These are phyloP conservation scores for Onychomys torridus DNA, from an alignment of 2,797 vertebrate species.

Conservation along the genomic window DNA sequence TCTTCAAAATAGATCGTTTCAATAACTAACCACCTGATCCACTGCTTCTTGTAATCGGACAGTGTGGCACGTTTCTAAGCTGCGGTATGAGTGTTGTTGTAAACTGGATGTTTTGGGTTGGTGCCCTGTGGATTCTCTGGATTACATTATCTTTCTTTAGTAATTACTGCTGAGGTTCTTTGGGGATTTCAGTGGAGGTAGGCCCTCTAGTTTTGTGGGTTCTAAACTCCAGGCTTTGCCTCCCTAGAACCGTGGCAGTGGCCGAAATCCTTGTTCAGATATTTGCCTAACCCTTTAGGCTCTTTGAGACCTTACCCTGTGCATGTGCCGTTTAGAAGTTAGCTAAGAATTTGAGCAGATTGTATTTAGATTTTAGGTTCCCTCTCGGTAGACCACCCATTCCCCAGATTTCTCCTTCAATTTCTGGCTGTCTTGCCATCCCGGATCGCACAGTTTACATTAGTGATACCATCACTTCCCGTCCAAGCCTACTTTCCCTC, in stretches of 20 bases:
- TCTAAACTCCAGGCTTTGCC: background rate
- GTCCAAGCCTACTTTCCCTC: background rate
- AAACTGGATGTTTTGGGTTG: background rate
- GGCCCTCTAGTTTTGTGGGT: background rate
- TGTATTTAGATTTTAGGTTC: background rate
- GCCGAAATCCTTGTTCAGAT: background rate
- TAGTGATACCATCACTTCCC: background rate
- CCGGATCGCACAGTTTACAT: background rate
- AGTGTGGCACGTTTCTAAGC: conserved; percentile 14
- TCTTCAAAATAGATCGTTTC: background rate
- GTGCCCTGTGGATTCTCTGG: background rate
- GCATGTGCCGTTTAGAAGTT: background rate
- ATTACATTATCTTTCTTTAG: background rate
- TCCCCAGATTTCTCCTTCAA: background rate
- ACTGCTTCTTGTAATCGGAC: background rate
- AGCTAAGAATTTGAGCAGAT: background rate
- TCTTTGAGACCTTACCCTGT: background rate
- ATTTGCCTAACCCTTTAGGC: background rate
- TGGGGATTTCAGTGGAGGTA: background rate
- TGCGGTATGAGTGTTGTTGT: background rate
- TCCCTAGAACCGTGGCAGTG: background rate
- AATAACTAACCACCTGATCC: background rate
- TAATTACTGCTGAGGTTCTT: background rate
- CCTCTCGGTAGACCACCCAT: background rate
- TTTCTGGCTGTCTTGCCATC: background rate